Percentiles rank a stretch among this genome's conserved stretches.
phyloP scores from a whole-genome alignment of 2,888 invertebrate genomes.

The Lasioglossum zephyrum region DNA sequence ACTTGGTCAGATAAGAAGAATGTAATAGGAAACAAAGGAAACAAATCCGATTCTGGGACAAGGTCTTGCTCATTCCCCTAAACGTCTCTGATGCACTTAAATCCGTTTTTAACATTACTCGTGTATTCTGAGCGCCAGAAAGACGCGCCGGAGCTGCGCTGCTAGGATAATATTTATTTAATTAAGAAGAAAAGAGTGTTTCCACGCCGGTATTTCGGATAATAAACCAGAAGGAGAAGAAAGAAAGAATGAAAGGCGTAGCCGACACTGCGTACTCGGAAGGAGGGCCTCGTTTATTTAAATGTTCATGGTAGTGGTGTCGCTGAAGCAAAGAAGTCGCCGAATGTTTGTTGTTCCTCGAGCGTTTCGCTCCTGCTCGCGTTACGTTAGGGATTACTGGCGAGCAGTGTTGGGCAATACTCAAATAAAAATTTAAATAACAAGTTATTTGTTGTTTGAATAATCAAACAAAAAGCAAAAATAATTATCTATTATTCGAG shows the following conservation, averaged over 20 bases:
- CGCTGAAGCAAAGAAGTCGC: conserved; percentile 46
- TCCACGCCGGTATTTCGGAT: conserved; percentile 43
- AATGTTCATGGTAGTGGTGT: conserved; percentile 45
- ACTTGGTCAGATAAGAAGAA: neutral
- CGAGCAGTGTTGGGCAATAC: neutral
- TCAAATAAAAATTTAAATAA: too few species aligned
- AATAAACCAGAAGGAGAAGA: conserved; percentile 50
- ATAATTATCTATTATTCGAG: too few species aligned
- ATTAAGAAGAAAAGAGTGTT: conserved; percentile 34
- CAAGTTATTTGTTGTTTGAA: too few species aligned
- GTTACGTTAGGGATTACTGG: conserved; percentile 4
- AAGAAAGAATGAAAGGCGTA: conserved; percentile 28
- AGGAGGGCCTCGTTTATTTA: conserved; percentile 73
- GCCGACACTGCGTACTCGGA: conserved; percentile 32
- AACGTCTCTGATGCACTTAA: neutral
- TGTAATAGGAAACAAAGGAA: neutral
- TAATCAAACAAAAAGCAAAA: too few species aligned
- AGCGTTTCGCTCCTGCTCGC: conserved; percentile 7
- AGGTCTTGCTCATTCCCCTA: neutral
- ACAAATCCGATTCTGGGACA: neutral
- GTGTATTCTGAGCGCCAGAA: neutral
- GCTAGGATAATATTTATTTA: conserved; percentile 30
- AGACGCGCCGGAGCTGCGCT: neutral
- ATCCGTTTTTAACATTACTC: neutral
- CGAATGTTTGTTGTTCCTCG: conserved; percentile 62